These are phyloP conservation scores for Actias luna DNA, from an alignment of 2,888 invertebrate species.

Conservation along the genomic window DNA sequence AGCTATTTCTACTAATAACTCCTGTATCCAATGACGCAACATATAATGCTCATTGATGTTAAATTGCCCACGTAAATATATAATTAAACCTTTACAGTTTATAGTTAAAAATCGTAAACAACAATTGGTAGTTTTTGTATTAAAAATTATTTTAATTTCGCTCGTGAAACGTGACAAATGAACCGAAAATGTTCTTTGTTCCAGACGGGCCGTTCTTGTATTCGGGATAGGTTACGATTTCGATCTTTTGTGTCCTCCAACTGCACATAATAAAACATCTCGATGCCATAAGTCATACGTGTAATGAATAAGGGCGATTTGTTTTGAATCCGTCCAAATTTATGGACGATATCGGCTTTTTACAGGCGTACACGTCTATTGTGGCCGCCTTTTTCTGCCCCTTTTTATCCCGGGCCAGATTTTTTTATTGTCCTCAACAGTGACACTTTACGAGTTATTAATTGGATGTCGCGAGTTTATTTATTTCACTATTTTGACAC, in stretches of 20 bases:
- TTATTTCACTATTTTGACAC: constrained; percentile 81
- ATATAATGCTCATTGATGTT: neutral
- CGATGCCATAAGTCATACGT: constrained; percentile 76
- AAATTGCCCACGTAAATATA: neutral
- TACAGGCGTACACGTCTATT: constrained; percentile 77
- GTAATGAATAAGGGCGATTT: constrained; percentile 82
- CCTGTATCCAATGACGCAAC: neutral
- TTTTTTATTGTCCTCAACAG: constrained; percentile 74
- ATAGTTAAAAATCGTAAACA: constrained; percentile 26
- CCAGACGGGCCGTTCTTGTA: constrained; percentile 53
- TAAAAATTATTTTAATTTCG: constrained; percentile 14
- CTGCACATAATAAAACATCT: constrained; percentile 73
- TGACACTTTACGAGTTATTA: constrained; percentile 82
- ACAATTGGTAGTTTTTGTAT: constrained; percentile 32
- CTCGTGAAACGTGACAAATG: constrained; percentile 71
- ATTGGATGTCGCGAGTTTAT: constrained; percentile 80
- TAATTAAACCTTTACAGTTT: neutral
- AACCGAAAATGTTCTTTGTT: constrained; percentile 59
- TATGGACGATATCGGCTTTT: constrained; percentile 77
- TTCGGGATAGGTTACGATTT: constrained; percentile 46
- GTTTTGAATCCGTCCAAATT: constrained; percentile 80
- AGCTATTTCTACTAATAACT: neutral
- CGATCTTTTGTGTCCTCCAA: constrained; percentile 62
- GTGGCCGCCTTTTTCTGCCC: constrained; percentile 76
- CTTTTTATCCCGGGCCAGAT: constrained; percentile 64